phyloP scores from a whole-genome alignment of 2,888 invertebrate genomes.

The Plusia festucae region DNA sequence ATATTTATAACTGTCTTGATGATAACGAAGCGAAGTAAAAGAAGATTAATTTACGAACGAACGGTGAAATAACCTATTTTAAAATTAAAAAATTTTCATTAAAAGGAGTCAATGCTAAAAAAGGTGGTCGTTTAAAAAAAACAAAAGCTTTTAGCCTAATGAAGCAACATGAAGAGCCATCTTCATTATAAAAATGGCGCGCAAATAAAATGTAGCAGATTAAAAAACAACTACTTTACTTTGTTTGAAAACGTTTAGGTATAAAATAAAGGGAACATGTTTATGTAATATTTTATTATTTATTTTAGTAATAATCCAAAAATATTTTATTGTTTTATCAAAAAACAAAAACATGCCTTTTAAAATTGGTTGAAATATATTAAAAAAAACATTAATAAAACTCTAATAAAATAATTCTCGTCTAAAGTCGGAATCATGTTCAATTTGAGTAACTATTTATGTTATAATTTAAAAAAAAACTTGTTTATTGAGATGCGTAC shows the following conservation, averaged over 20 bases:
- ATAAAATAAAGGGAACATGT: neutral
- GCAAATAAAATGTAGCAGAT: neutral
- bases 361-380: too few species aligned
- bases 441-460: neutral
- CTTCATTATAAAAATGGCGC: conserved; percentile 1
- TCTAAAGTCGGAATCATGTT: neutral
- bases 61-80: neutral
- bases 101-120: neutral
- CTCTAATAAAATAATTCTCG: neutral
- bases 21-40: neutral
- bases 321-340: neutral
- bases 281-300: neutral
- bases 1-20: too few species aligned
- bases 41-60: neutral
- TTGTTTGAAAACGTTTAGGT: neutral
- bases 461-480: too few species aligned
- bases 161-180: conserved; percentile 6
- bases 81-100: neutral
- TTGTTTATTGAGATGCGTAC: too few species aligned
- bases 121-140: neutral
- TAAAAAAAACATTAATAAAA: neutral
- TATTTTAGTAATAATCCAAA: neutral
- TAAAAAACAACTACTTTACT: neutral
- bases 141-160: conserved; percentile 9
- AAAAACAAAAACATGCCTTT: too few species aligned